Evolutionary conservation across 92 coral and sea anemone species (phyloP).

Genomic region (Porites divaricata): DNA sequence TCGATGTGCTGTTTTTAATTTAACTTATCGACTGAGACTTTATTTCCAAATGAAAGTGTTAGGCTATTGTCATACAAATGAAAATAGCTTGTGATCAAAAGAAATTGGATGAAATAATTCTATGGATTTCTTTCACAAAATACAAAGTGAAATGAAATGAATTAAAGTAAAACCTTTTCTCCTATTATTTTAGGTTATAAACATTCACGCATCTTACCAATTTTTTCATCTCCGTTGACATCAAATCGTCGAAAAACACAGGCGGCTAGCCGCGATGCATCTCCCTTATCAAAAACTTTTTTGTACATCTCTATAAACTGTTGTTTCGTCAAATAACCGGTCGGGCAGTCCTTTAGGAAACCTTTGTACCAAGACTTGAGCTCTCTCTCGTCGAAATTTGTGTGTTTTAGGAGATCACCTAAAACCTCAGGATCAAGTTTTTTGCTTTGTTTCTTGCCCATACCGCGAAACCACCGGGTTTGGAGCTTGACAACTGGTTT

Average conservation of each 20-base stretch:
- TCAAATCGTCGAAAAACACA: constrained; percentile 97
- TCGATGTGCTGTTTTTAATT: constrained; percentile 36
- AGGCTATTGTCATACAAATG: constrained; percentile 13
- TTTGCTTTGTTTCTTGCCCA: constrained; percentile 98
- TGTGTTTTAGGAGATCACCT: constrained; percentile 87
- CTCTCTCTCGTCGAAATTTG: constrained; percentile 96
- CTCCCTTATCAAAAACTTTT: constrained; percentile 94
- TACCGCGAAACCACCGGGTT: neutral
- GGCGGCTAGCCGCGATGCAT: constrained; percentile 92
- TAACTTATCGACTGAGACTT: constrained; percentile 10
- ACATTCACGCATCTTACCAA: constrained; percentile 68
- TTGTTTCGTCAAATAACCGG: constrained; percentile 89
- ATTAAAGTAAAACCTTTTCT: neutral
- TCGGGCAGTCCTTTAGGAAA: constrained; percentile 96
- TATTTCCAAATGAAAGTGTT: constrained; percentile 14
- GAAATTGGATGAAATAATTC: constrained; percentile 15
- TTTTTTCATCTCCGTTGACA: constrained; percentile 95
- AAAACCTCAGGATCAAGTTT: constrained; percentile 88
- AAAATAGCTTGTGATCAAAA: neutral
- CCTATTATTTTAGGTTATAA: constrained; percentile 1
- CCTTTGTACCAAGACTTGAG: constrained; percentile 95
- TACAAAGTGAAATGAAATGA: neutral
- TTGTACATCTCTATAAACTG: constrained; percentile 98
- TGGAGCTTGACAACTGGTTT: neutral
- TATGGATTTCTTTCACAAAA: neutral